These are phyloP conservation scores for Trogon melanurus DNA, from an alignment of 2,113 vertebrate species.

Conservation along the genomic window DNA sequence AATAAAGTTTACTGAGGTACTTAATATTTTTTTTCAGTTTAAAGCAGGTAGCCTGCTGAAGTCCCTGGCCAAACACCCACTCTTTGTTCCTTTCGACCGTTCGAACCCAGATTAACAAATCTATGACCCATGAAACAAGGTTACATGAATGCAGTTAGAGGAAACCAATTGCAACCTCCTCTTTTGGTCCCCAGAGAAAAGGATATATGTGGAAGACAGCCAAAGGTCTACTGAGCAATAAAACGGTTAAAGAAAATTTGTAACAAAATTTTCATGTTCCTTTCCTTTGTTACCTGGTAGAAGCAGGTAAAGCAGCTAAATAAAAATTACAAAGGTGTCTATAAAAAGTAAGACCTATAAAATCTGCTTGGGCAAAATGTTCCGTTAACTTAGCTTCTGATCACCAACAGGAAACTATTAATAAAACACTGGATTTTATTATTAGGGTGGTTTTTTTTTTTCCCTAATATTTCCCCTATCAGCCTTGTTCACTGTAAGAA, in stretches of 20 bases:
- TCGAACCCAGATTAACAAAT: constrained; percentile 48
- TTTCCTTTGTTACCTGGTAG: constrained; percentile 7
- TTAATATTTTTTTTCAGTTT: not conserved
- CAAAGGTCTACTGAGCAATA: constrained; percentile 9
- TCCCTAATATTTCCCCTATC: not conserved
- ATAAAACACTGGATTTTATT: not conserved
- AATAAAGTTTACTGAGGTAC: not conserved
- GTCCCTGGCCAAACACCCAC: not conserved
- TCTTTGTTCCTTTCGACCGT: constrained; percentile 40
- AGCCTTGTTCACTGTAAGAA: not conserved
- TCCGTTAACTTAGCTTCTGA: not conserved
- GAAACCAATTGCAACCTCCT: constrained; percentile 40
- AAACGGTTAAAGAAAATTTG: constrained; percentile 5
- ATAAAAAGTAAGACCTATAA: not conserved
- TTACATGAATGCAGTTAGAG: not conserved
- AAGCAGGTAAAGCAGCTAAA: not conserved
- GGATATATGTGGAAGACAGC: not conserved
- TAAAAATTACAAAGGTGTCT: not conserved
- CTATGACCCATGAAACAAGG: constrained; percentile 54
- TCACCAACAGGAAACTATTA: not conserved
- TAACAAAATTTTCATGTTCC: not conserved
- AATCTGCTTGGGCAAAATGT: not conserved
- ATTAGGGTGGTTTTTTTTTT: not conserved
- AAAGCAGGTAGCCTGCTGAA: constrained; percentile 25
- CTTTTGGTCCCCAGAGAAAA: constrained; percentile 8